Percentiles rank a stretch among this genome's conserved stretches.
Conservation (phyloP, 2,113 vertebrate genomes). For the Leucopternis melanops region DNA sequence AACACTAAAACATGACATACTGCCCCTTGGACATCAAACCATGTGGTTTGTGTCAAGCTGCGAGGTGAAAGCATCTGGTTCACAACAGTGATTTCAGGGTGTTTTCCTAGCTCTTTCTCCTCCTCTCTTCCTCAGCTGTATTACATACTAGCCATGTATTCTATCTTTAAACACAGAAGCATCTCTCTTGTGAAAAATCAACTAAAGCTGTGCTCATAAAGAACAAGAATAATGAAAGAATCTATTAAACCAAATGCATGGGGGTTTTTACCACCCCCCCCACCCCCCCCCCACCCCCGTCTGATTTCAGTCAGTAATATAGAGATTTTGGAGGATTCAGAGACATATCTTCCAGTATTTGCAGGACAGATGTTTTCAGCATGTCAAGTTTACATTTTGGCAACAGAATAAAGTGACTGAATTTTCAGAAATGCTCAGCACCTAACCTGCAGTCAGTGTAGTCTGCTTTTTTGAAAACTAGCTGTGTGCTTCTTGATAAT, state of each 20-base stretch:
- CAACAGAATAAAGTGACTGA: not conserved
- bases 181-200: not conserved
- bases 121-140: not conserved
- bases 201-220: not conserved
- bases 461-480: not conserved
- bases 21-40: not conserved
- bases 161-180: not conserved
- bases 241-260: not conserved
- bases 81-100: not conserved
- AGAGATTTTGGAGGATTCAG: not conserved
- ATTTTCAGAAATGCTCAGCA: not conserved
- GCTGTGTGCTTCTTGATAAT: not conserved
- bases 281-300: too few species aligned
- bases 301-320: not conserved
- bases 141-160: not conserved
- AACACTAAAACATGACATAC: constrained; percentile 32
- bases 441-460: not conserved
- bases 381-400: not conserved
- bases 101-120: not conserved
- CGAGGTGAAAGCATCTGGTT: constrained; percentile 24
- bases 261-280: not conserved
- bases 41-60: constrained; percentile 15
- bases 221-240: not conserved
- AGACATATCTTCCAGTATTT: not conserved
- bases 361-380: not conserved